A percentile compares a stretch with the other conserved stretches of the same genome.
Conservation (phyloP, 1,140 invertebrate genomes). For the Chymomyza costata region DNA sequence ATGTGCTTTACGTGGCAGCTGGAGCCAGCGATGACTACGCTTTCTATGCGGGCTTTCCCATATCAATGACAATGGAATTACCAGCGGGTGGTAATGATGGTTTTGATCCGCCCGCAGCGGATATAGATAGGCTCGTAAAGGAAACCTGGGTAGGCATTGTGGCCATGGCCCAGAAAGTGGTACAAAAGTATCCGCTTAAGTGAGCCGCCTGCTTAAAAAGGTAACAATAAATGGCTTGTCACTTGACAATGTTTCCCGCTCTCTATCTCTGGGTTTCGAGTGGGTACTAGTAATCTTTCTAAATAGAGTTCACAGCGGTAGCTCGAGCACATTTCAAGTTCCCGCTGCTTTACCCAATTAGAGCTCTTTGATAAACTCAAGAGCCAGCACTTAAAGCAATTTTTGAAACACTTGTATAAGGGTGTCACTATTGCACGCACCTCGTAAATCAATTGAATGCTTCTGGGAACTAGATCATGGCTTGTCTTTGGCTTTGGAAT, state of each 20-base stretch:
- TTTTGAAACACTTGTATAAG: slow-evolving; percentile 9
- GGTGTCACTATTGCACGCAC: slow-evolving; percentile 26
- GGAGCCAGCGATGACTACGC: slow-evolving; percentile 82
- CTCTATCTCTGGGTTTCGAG: too few species aligned
- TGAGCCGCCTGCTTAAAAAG: background rate
- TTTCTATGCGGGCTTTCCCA: slow-evolving; percentile 78
- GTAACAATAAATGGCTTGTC: too few species aligned
- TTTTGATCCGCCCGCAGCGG: slow-evolving; percentile 80
- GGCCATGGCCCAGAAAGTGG: slow-evolving; percentile 59
- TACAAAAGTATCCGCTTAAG: slow-evolving; percentile 50
- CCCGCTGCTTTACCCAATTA: too few species aligned
- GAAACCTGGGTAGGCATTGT: slow-evolving; percentile 83
- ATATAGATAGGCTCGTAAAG: slow-evolving; percentile 78
- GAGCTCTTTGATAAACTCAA: slow-evolving; percentile 23
- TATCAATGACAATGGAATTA: slow-evolving; percentile 83
- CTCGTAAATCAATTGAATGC: too few species aligned
- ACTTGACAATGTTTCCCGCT: too few species aligned
- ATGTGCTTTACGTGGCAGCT: slow-evolving; percentile 76
- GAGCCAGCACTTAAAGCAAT: background rate
- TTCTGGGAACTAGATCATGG: too few species aligned
- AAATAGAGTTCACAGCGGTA: too few species aligned
- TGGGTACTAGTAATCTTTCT: too few species aligned
- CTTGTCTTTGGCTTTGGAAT: too few species aligned
- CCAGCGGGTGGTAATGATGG: slow-evolving; percentile 79
- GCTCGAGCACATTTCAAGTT: too few species aligned